Percentiles rank a stretch among this genome's conserved stretches.
Evolutionary conservation across 2,113 vertebrate species (phyloP).

Genomic region (Hemibagrus wyckioides): DNA sequence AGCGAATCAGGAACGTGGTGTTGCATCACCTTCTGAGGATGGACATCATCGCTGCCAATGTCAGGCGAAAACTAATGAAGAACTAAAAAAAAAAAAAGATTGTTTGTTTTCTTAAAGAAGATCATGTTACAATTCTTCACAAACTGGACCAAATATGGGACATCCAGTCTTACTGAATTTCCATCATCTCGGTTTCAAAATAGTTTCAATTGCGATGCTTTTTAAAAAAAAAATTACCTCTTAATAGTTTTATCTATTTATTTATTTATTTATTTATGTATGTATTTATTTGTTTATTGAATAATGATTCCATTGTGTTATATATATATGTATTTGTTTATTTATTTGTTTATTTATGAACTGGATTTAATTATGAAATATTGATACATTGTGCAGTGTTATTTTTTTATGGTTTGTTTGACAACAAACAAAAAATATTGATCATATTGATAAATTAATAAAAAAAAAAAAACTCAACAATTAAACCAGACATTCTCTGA

Average conservation of each 20-base stretch:
- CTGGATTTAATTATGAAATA: too few relatives aligned
- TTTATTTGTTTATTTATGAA: conserved; percentile 32
- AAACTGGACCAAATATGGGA: not conserved
- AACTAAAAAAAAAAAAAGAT: accelerated
- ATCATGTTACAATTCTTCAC: not conserved
- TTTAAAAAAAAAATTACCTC: too few relatives aligned
- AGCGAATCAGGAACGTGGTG: conserved; percentile 33
- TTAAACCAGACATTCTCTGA: too few relatives aligned
- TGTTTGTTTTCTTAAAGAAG: not conserved
- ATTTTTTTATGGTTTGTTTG: not conserved
- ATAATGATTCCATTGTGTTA: not conserved
- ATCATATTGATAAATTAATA: not conserved
- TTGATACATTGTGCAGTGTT: not conserved
- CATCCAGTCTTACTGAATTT: not conserved
- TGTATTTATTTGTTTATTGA: not conserved
- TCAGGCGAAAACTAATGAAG: not conserved
- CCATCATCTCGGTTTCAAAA: not conserved
- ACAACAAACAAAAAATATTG: not conserved
- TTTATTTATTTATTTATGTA: not conserved
- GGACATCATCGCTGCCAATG: conserved; percentile 32
- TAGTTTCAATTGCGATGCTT: too few relatives aligned
- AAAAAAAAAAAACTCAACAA: not conserved
- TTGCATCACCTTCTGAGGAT: conserved; percentile 33
- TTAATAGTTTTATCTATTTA: too few relatives aligned
- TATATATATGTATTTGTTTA: conserved; percentile 10